Percentiles rank a stretch among this genome's conserved stretches.
phyloP scores from a whole-genome alignment of 2,888 invertebrate genomes.

The Teleogryllus oceanicus region DNA sequence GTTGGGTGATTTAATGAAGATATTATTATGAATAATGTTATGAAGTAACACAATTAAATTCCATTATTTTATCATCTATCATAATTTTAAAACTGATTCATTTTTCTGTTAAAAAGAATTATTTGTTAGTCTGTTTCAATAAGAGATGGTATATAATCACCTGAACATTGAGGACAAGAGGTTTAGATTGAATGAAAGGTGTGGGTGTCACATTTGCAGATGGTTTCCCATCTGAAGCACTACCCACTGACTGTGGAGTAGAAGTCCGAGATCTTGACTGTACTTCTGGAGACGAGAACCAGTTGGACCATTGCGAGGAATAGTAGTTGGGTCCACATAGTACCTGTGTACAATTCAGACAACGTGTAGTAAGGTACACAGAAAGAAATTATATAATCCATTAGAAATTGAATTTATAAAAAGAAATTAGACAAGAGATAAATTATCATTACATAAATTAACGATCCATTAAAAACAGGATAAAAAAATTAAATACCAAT shows the following conservation, averaged over 20 bases:
- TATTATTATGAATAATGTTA: too few species aligned
- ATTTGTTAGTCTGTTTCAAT: too few species aligned
- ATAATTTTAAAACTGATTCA: too few species aligned
- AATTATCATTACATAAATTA: too few species aligned
- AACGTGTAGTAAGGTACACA: background rate
- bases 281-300: slow-evolving; percentile 45
- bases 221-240: slow-evolving; percentile 45
- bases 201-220: slow-evolving; percentile 46
- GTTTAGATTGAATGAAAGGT: slow-evolving; percentile 31
- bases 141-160: slow-evolving; percentile 21
- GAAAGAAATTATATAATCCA: background rate
- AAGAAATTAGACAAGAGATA: too few species aligned
- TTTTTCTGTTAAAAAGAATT: too few species aligned
- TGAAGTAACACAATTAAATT: too few species aligned
- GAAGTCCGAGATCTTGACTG: slow-evolving; percentile 43
- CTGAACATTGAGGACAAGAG: slow-evolving; percentile 31
- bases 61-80: too few species aligned
- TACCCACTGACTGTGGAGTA: slow-evolving; percentile 38
- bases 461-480: too few species aligned
- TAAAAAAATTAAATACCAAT: too few species aligned
- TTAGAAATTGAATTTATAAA: background rate
- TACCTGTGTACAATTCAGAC: slow-evolving; percentile 42
- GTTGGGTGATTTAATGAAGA: too few species aligned
- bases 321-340: slow-evolving; percentile 52
- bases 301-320: slow-evolving; percentile 44